Evolutionary conservation across 2,113 vertebrate genomes (phyloP).

Genomic region (Lanius ludovicianus): DNA sequence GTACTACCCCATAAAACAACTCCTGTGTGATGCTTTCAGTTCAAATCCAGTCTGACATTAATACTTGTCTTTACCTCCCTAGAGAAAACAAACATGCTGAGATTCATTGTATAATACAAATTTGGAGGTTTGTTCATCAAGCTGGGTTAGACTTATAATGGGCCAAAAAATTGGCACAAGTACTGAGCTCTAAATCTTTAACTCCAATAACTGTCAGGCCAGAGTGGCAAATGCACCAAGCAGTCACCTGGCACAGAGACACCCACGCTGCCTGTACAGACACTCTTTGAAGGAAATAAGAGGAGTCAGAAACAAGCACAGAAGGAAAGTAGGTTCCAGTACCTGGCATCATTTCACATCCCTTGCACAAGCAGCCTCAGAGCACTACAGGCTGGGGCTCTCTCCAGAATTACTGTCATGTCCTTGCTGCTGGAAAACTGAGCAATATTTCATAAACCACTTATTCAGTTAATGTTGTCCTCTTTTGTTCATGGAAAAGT

Average conservation of each 20-base stretch:
- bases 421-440: not conserved
- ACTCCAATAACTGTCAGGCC: not conserved
- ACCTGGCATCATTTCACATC: not conserved
- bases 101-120: not conserved
- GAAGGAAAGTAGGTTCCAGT: not conserved
- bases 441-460: not conserved
- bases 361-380: not conserved
- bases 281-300: not conserved
- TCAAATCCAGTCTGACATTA: slow-evolving; percentile 28
- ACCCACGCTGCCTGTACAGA: not conserved
- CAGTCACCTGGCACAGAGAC: not conserved
- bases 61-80: not conserved
- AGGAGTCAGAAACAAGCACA: slow-evolving; percentile 7
- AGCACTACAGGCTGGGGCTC: not conserved
- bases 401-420: not conserved
- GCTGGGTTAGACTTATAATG: not conserved
- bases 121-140: slow-evolving; percentile 8
- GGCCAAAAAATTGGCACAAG: not conserved
- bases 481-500: not conserved
- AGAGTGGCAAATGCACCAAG: not conserved
- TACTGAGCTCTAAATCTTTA: not conserved
- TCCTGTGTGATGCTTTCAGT: slow-evolving; percentile 24
- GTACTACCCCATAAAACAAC: not conserved
- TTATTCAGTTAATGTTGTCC: not conserved
- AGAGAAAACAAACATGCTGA: not conserved